Conservation (phyloP, 2,888 invertebrate species). For the Crioceris asparagi region DNA sequence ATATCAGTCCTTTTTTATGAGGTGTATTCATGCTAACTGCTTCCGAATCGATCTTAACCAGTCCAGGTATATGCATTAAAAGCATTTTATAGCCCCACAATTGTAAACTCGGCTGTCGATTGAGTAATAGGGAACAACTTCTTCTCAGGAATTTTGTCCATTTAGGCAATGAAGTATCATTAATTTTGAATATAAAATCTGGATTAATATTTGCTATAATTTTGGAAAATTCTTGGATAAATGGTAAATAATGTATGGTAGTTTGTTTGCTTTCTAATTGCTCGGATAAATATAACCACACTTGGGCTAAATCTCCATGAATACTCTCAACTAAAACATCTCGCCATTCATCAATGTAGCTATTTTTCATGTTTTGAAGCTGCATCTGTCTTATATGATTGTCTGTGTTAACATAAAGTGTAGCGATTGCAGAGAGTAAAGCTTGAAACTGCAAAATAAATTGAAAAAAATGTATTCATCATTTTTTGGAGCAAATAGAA, state of each 20-base stretch:
- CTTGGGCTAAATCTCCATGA: slow-evolving; percentile 41
- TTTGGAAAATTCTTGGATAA: slow-evolving; percentile 29
- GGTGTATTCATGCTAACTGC: slow-evolving; percentile 37
- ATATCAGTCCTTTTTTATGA: slow-evolving; percentile 35
- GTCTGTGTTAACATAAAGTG: slow-evolving; percentile 42
- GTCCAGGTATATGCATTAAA: slow-evolving; percentile 33
- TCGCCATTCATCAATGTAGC: slow-evolving; percentile 59
- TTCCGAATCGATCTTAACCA: slow-evolving; percentile 39
- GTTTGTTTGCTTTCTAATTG: slow-evolving; percentile 18
- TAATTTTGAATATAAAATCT: slow-evolving; percentile 26
- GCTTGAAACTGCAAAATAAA: slow-evolving; percentile 38
- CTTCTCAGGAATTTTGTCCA: slow-evolving; percentile 35
- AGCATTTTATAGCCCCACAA: slow-evolving; percentile 41
- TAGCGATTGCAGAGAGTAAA: slow-evolving; percentile 42
- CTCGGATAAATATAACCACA: slow-evolving; percentile 41
- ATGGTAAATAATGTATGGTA: slow-evolving; percentile 21
- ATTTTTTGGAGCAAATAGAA: slow-evolving; percentile 1
- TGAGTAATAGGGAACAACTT: slow-evolving; percentile 35
- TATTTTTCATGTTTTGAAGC: slow-evolving; percentile 29
- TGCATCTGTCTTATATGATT: slow-evolving; percentile 37
- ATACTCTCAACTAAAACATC: slow-evolving; percentile 63
- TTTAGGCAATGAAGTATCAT: slow-evolving; percentile 27
- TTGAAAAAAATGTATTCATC: not conserved
- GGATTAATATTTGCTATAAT: slow-evolving; percentile 23
- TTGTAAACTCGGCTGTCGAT: slow-evolving; percentile 37